Evolutionary conservation across 2,888 invertebrate species (phyloP), one percentile per base, ranked within the genome.

Genomic region (Cybosia mesomella): DNA sequence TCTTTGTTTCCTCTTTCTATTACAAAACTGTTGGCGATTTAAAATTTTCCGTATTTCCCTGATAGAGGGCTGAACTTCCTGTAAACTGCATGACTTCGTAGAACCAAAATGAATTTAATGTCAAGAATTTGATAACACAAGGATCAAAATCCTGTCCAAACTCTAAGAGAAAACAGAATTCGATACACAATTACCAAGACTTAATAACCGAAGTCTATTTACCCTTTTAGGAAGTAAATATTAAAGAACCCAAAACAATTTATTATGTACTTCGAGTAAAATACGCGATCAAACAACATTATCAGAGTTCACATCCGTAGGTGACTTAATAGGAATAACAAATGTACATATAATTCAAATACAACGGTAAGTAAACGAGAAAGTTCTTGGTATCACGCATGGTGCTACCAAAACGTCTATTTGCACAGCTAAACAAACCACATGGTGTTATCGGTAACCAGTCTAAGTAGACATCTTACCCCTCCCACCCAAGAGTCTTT

Each of bases 401-500:
- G 88, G 71, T 89, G 90, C 91, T 92, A 92, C 93, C 91, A 91
- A 87, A 90, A 87, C 85, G 82, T 82, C 87, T 83, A 91, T 95
- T 95, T 92, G 90, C 88, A 89, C 95, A 95, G 94, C 94, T 95
- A 94, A 89, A 88, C 88, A 94, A 94, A 94, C 94, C 87, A 74
- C 75, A 85, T 89, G 90, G 87, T 88, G 87, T 90, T 93, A 92
- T 91, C 91, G 83, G 78, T 54, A 79, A 85, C 91, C 91, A 89
- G 71, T 70, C 54, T 74, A 73, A 63, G 70, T 65, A 71, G 88
- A 82, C 53, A 82, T 72, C 55, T 69, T 63, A 57, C 58, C 66
- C 76, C 73, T 68, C 76, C 73, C 68, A 62, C 70, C 62, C 0
- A n/a, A 71, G 61, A 57, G 65, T 58, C 75, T 74, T 74, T 75